Evolutionary conservation across 2,888 invertebrate species (phyloP).

Genomic region (Macropis europaea): DNA sequence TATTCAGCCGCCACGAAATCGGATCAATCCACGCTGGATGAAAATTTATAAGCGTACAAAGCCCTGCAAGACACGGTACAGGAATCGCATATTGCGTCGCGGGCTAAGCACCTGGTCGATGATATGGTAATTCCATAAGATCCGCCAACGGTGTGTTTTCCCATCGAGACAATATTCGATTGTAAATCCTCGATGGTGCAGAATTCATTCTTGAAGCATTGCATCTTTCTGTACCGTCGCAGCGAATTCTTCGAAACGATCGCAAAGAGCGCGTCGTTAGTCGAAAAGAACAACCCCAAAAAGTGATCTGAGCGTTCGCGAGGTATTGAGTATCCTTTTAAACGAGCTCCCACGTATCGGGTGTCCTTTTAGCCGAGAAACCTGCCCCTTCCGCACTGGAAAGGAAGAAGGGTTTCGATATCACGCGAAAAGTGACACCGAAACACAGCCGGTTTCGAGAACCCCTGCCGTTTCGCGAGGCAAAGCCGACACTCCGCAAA

Average conservation of each 20-base stretch:
- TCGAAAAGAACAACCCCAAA: slow-evolving; percentile 8
- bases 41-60: slow-evolving; percentile 28
- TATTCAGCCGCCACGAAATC: slow-evolving; percentile 36
- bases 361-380: slow-evolving; percentile 42
- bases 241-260: neutral
- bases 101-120: neutral
- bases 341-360: slow-evolving; percentile 39
- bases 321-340: slow-evolving; percentile 48
- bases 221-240: too few relatives aligned
- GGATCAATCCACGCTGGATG: slow-evolving; percentile 33
- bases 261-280: slow-evolving; percentile 13
- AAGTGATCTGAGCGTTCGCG: slow-evolving; percentile 9
- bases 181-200: too few relatives aligned
- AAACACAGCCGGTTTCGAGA: slow-evolving; percentile 34
- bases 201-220: too few relatives aligned
- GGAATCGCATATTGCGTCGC: neutral
- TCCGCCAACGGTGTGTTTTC: neutral
- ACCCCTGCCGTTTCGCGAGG: slow-evolving; percentile 11
- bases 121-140: slow-evolving; percentile 6
- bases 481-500: slow-evolving; percentile 29
- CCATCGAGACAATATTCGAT: too few relatives aligned
- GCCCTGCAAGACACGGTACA: neutral
- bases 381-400: slow-evolving; percentile 11
- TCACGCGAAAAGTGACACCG: slow-evolving; percentile 50
- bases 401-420: slow-evolving; percentile 40